Percentiles rank a stretch among this genome's conserved stretches.
These are phyloP conservation scores for Lipophrys pholis DNA, from an alignment of 2,113 vertebrate genomes.

Conservation along the genomic window DNA sequence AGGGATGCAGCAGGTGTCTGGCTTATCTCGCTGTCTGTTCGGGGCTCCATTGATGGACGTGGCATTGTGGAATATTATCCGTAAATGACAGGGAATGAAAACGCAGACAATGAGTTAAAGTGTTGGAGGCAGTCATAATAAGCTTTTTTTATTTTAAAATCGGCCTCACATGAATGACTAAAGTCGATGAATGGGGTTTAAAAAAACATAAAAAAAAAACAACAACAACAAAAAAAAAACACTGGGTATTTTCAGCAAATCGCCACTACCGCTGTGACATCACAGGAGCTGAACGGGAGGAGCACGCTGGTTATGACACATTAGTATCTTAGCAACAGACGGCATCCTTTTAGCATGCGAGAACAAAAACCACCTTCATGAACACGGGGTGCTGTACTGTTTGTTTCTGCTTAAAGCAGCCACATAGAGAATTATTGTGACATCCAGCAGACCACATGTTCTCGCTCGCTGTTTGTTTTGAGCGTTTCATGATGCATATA, in stretches of 20 bases:
- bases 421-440: slow-evolving; percentile 1
- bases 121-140: slow-evolving; percentile 15
- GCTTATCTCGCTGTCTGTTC: slow-evolving; percentile 1
- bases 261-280: slow-evolving; percentile 64
- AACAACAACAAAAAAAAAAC: not conserved
- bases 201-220: slow-evolving; percentile 42
- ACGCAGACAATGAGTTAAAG: not conserved
- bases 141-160: not conserved
- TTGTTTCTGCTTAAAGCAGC: slow-evolving; percentile 9
- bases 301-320: slow-evolving; percentile 70
- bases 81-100: not conserved
- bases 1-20: slow-evolving; percentile 21
- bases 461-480: no score
- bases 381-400: slow-evolving; percentile 30
- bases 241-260: slow-evolving; percentile 45
- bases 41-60: not conserved
- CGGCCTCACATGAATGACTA: slow-evolving; percentile 32
- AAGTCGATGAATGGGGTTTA: slow-evolving; percentile 22
- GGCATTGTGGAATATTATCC: no score
- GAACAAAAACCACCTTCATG: slow-evolving; percentile 50
- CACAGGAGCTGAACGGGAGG: slow-evolving; percentile 56
- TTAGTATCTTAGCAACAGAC: slow-evolving; percentile 86
- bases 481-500: not conserved
- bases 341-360: slow-evolving; percentile 62
- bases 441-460: no score